These are phyloP conservation scores for Zaprionus davidi DNA, from an alignment of 1,140 invertebrate species.

Conservation along the genomic window DNA sequence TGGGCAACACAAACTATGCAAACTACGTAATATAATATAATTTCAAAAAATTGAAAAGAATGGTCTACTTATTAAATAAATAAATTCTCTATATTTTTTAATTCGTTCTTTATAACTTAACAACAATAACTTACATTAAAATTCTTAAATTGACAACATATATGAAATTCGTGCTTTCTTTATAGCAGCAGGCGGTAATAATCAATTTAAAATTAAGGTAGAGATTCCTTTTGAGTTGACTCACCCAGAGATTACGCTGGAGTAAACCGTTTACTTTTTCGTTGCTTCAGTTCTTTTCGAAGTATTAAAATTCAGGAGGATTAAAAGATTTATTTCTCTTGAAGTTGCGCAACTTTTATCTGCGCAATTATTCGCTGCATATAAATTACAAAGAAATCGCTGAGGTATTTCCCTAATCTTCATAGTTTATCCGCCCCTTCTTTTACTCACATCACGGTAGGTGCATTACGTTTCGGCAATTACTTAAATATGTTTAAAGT, in stretches of 20 bases:
- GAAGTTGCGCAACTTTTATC: constrained; percentile 56
- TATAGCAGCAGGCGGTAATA: too few species aligned
- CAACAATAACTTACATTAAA: too few species aligned
- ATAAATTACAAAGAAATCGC: constrained; percentile 55
- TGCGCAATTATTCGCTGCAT: constrained; percentile 52
- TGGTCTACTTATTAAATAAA: too few species aligned
- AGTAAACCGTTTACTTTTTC: not conserved
- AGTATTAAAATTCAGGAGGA: constrained; percentile 24
- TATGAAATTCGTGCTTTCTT: too few species aligned
- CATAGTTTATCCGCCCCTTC: constrained; percentile 28
- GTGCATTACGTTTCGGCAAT: too few species aligned
- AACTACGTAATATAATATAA: too few species aligned
- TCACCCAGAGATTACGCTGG: not conserved
- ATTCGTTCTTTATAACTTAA: too few species aligned
- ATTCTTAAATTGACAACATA: too few species aligned
- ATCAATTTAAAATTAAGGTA: not conserved
- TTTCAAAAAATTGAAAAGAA: too few species aligned
- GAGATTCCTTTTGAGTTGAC: not conserved
- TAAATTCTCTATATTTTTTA: too few species aligned
- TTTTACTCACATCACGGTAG: not conserved
- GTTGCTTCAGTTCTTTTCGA: not conserved
- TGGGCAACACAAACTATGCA: too few species aligned
- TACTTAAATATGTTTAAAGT: constrained; percentile 13
- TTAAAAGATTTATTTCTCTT: constrained; percentile 49
- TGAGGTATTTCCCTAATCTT: constrained; percentile 67